phyloP scores from a whole-genome alignment of 2,888 invertebrate genomes.

The Agrotis puta region DNA sequence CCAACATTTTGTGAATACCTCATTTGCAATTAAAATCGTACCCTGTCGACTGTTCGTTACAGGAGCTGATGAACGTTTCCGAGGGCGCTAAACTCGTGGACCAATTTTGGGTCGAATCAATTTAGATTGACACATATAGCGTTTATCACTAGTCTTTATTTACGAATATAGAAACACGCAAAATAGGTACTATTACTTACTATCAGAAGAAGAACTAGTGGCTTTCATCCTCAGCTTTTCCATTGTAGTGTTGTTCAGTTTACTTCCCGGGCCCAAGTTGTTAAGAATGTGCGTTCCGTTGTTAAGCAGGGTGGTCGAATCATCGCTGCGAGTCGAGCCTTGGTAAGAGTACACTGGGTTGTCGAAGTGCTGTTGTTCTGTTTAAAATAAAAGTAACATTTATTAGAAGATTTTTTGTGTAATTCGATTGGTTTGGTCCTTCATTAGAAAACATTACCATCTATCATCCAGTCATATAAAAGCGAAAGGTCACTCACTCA shows the following conservation, averaged over 20 bases:
- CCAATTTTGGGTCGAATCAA: too few relatives aligned
- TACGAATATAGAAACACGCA: not conserved
- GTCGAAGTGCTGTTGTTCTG: slow-evolving; percentile 97
- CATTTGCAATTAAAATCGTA: too few relatives aligned
- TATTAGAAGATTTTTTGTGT: not conserved
- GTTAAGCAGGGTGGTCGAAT: slow-evolving; percentile 90
- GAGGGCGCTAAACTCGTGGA: too few relatives aligned
- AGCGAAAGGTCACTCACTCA: too few relatives aligned
- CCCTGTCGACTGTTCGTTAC: too few relatives aligned
- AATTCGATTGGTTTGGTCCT: too few relatives aligned
- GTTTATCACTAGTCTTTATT: too few relatives aligned
- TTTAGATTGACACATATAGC: too few relatives aligned
- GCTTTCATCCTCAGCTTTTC: slow-evolving; percentile 90
- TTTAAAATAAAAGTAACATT: not conserved
- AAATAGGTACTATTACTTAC: slow-evolving; percentile 71
- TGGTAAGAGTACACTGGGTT: slow-evolving; percentile 97
- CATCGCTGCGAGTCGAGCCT: slow-evolving; percentile 88
- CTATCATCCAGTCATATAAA: too few relatives aligned
- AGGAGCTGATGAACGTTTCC: too few relatives aligned
- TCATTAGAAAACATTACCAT: too few relatives aligned
- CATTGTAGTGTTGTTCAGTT: slow-evolving; percentile 91
- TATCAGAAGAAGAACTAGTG: slow-evolving; percentile 87
- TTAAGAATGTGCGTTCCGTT: slow-evolving; percentile 91
- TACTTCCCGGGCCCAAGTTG: slow-evolving; percentile 87
- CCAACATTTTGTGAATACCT: too few relatives aligned